Evolutionary conservation across 2,113 vertebrate species (phyloP).

Genomic region (Tursiops truncatus): DNA sequence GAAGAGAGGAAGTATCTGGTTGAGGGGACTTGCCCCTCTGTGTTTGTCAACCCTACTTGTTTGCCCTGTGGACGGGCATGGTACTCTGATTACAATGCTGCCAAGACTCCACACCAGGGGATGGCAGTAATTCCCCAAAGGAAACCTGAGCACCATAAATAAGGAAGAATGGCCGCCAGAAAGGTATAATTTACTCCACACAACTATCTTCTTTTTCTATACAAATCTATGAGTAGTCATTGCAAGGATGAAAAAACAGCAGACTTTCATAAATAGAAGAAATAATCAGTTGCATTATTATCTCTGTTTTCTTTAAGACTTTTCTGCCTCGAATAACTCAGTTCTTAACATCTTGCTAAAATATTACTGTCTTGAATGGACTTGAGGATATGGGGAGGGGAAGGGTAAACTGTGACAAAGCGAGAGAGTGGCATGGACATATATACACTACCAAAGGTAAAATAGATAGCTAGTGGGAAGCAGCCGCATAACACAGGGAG

Average conservation of each 20-base stretch:
- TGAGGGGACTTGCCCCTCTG: not conserved
- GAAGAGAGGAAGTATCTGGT: not conserved
- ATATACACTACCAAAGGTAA: too few relatives aligned
- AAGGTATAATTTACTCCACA: not conserved
- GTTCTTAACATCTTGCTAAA: not conserved
- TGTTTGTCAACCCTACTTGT: not conserved
- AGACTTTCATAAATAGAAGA: not conserved
- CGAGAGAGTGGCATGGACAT: too few relatives aligned
- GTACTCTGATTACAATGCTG: not conserved
- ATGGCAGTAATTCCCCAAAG: not conserved
- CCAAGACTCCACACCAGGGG: not conserved
- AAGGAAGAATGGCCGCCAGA: not conserved
- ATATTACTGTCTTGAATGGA: not conserved
- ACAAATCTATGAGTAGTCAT: not conserved
- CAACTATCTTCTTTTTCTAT: not conserved
- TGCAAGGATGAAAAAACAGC: not conserved
- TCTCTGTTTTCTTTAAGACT: not conserved
- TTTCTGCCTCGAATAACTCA: not conserved
- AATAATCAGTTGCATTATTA: not conserved
- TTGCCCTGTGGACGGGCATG: not conserved
- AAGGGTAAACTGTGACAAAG: too few relatives aligned
- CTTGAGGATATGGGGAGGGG: too few relatives aligned
- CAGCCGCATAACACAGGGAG: too few relatives aligned
- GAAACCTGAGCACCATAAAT: not conserved
- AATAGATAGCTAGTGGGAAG: too few relatives aligned